Conservation (phyloP, 2,797 vertebrate species). For the Lycodopsis pacificus region DNA sequence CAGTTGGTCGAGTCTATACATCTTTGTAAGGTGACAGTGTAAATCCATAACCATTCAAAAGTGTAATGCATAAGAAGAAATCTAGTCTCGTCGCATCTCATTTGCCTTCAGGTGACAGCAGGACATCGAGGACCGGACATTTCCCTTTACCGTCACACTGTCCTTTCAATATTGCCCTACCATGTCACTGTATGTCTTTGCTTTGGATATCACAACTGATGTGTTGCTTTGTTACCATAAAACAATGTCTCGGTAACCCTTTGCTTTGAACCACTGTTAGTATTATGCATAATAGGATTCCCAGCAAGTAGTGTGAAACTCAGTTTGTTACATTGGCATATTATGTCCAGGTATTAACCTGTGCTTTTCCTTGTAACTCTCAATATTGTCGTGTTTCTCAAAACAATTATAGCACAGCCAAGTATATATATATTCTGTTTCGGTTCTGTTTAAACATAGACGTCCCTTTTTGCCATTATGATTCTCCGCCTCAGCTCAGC, state of each 20-base stretch:
- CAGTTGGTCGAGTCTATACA: constrained; percentile 52
- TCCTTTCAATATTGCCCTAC: constrained; percentile 71
- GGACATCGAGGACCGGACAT: constrained; percentile 32
- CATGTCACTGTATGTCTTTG: constrained; percentile 63
- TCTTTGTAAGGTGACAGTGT: constrained; percentile 44
- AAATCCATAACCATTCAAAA: constrained; percentile 43
- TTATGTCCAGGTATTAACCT: constrained; percentile 52
- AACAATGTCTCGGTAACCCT: constrained; percentile 45
- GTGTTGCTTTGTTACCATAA: constrained; percentile 48
- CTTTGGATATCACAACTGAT: constrained; percentile 70
- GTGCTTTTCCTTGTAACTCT: constrained; percentile 52
- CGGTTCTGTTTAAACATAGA: constrained; percentile 67
- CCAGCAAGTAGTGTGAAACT: constrained; percentile 57
- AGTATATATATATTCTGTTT: constrained; percentile 65
- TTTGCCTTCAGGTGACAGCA: constrained; percentile 44
- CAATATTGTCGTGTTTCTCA: constrained; percentile 67
- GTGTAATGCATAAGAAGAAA: constrained; percentile 41
- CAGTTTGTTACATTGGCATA: constrained; percentile 64
- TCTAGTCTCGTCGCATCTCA: constrained; percentile 21
- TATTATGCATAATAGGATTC: constrained; percentile 67
- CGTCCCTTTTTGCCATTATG: constrained; percentile 69
- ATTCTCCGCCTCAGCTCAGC: constrained; percentile 89
- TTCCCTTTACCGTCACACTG: constrained; percentile 47
- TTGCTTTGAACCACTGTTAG: constrained; percentile 52
- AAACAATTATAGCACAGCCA: constrained; percentile 66